Base-by-base conservation (phyloP, 2,113 vertebrate genomes). In the Lophotis ruficrista region DNA sequence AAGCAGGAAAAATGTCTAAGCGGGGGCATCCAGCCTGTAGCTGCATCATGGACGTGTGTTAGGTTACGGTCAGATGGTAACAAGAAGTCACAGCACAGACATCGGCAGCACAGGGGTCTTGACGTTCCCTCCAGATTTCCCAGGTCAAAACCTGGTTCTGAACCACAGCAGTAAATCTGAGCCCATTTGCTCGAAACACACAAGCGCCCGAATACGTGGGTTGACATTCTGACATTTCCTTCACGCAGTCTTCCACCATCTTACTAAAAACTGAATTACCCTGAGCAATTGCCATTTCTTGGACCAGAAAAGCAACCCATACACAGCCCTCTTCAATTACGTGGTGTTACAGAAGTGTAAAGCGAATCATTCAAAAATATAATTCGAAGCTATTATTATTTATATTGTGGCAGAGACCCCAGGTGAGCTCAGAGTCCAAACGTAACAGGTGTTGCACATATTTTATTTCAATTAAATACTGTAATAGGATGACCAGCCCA, bases 391-490 rank as follows among this genome's bases (percentile, higher is more conserved):
- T n/a, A 31, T 60, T 57, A 35, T 89, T 71, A 82, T 71, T 87
- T 82, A 43, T 43, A 6, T 9, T 24, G 48, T 47, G 18, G 50
- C 47, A 84, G 25, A 87, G 47, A 58, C 61, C 48, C 56, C 73
- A 62, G 60, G 64, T 84, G 64, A 84, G 54, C 53, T 68, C 53
- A 23, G 65, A 90, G 43, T 54, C 61, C 90, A 87, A 61, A 14
- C 2, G 6, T 9, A 94, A 75, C 85, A 90, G 90, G 78, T 60
- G 82, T 15, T 78, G 57, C 76, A 91, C 57, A 43, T 28, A 27
- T 58, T 94, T 93, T 47, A 56, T 91, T 94, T 85, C 90, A 71
- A 87, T 87, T 91, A 90, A 75, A 75, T 19, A 35, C 24, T 4
- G 19, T 24, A 87, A 84, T 4, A 50, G 24, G 12, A 57, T 78